Base-by-base conservation (phyloP, 2,797 vertebrate species). In the Pelochelys cantorii region DNA sequence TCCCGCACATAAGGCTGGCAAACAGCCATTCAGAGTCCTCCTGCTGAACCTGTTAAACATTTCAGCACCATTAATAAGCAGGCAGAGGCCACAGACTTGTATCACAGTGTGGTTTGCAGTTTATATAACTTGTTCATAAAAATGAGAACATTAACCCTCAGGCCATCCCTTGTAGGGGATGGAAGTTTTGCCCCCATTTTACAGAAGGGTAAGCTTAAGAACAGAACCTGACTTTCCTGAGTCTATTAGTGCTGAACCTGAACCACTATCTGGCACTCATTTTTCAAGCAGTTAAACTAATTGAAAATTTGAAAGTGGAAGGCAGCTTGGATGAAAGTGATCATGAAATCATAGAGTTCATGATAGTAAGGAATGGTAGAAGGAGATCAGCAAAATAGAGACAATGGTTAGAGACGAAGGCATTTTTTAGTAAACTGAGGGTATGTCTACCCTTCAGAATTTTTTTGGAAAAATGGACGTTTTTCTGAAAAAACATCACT, bases 41-140 rank as follows among this genome's bases (percentile, higher is more conserved):
- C 62, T 82, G 62, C 78, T 56, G 57, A 77, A 53, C 0, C 77
- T 55, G 80, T 65, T 88, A 93, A 91, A 81, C 55, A 81, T 87
- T 91, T 94, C 82, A 89, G 1, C 9, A 25, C 56, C 34, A 12
- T 93, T 90, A 79, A 91, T 94, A 83, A 86, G 83, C 96, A 97
- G 94, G 34, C 37, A 91, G 91, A 83, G 54, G 13, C 68, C 88
- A 79, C 25, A 12, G 8, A 5, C 83, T 87, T 95, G 34, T 91
- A 48, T 68, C 0, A 0, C 68, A 96, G 53, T 84, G 62, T 71
- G 74, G 77, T 54, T 86, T 15, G 23, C 81, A 56, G 86, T 95
- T 53, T 90, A 86, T 92, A 42, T 85, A 85, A 31, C 75, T 93
- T 37, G 56, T 81, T 71, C 15, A 68, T 34, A 84, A 77, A 12